Evolutionary conservation across 2,888 invertebrate genomes (phyloP).

Genomic region (Watsonalla binaria): DNA sequence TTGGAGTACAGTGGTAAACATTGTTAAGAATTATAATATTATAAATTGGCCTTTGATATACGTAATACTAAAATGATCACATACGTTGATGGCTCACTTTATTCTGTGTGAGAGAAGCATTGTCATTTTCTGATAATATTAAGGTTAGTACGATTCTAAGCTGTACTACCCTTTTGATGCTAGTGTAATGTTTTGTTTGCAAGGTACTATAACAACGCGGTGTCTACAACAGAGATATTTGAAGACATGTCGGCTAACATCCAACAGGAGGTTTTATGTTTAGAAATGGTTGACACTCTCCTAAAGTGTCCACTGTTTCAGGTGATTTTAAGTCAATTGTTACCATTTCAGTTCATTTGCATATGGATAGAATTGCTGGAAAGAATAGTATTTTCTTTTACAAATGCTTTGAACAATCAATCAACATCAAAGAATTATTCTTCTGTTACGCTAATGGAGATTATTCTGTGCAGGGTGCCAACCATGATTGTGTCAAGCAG

Average conservation of each 20-base stretch:
- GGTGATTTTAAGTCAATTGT: conserved; percentile 21
- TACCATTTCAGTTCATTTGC: too few species aligned
- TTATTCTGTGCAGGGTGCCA: too few species aligned
- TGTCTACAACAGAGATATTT: conserved; percentile 58
- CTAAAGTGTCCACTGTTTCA: conserved; percentile 59
- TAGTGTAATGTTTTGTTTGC: background rate
- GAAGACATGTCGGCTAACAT: conserved; percentile 61
- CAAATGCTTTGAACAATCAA: too few species aligned
- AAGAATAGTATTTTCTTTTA: too few species aligned
- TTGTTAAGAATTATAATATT: too few species aligned
- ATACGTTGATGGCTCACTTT: conserved; percentile 13
- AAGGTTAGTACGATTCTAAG: too few species aligned
- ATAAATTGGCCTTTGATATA: background rate
- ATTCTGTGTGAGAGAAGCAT: too few species aligned
- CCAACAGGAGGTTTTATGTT: conserved; percentile 60
- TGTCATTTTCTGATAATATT: background rate
- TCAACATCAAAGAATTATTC: too few species aligned
- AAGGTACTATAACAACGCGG: conserved; percentile 68
- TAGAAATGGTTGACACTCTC: conserved; percentile 64
- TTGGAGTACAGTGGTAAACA: conserved; percentile 61
- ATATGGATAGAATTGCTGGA: too few species aligned
- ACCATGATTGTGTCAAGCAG: too few species aligned
- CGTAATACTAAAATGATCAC: background rate
- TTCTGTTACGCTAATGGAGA: too few species aligned
- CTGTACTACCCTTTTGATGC: too few species aligned